A percentile compares a stretch with the other conserved stretches of the same genome.
Conservation (phyloP, 2,113 vertebrate species). For the Urocitellus parryii region DNA sequence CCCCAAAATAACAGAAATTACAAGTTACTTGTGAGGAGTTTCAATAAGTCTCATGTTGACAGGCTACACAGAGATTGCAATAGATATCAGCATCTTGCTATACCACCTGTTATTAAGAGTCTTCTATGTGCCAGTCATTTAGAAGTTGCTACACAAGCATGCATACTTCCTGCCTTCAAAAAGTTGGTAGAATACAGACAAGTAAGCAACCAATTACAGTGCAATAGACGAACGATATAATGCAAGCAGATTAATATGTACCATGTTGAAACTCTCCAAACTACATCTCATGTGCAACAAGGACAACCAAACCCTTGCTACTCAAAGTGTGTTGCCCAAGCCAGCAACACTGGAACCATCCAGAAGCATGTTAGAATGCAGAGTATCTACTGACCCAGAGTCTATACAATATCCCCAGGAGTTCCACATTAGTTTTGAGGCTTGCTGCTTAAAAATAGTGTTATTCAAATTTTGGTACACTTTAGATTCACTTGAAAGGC, state of each 20-base stretch:
- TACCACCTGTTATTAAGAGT: neutral
- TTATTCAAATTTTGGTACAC: neutral
- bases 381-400: neutral
- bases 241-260: neutral
- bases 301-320: neutral
- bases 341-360: neutral
- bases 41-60: slow-evolving; percentile 27
- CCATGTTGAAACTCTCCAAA: neutral
- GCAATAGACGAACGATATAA: neutral
- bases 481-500: neutral
- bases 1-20: slow-evolving; percentile 24
- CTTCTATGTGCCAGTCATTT: neutral
- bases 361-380: neutral
- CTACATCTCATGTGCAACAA: neutral
- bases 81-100: neutral
- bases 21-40: neutral
- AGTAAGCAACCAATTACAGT: slow-evolving; percentile 10
- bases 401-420: neutral
- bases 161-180: neutral
- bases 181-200: neutral
- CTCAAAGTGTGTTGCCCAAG: neutral
- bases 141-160: neutral
- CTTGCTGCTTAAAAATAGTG: neutral
- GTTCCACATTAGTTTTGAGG: neutral
- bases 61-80: neutral